A percentile compares a stretch with the other conserved stretches of the same genome.
These are phyloP conservation scores for Parotocinclus haroldoi DNA, from an alignment of 2,797 vertebrate species.

Conservation along the genomic window DNA sequence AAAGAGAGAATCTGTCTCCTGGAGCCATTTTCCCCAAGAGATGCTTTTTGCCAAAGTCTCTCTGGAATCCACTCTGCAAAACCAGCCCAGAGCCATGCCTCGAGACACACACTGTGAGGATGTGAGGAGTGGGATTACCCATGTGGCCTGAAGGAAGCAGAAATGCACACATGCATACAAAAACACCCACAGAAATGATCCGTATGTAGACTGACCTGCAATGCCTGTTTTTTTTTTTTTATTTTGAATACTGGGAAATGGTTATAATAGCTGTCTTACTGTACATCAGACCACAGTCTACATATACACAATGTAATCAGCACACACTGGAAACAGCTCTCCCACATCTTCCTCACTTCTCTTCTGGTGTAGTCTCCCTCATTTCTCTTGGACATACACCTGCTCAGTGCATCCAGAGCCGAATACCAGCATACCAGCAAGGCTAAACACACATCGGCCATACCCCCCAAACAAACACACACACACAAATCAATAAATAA, in stretches of 20 bases:
- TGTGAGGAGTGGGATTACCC: conserved; percentile 70
- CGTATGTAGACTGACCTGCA: conserved; percentile 51
- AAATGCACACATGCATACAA: conserved; percentile 50
- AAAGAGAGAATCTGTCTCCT: conserved; percentile 58
- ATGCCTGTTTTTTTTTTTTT: conserved; percentile 52
- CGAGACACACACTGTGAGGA: conserved; percentile 66
- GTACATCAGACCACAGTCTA: neutral
- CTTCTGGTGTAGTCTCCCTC: conserved; percentile 64
- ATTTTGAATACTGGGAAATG: conserved; percentile 1
- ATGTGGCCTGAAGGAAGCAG: conserved; percentile 63
- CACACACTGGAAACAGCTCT: conserved; percentile 22
- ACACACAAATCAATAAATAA: neutral
- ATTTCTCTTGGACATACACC: conserved; percentile 73
- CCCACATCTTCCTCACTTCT: conserved; percentile 61
- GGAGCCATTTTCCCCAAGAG: conserved; percentile 67
- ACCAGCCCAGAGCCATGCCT: conserved; percentile 74
- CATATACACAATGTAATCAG: no score
- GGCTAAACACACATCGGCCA: conserved; percentile 42
- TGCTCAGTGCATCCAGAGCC: conserved; percentile 64
- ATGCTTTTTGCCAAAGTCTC: conserved; percentile 69
- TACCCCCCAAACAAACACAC: no score
- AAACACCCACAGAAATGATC: conserved; percentile 28
- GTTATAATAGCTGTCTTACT: conserved; percentile 7
- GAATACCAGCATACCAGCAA: conserved; percentile 56
- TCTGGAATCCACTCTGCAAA: conserved; percentile 66